These are phyloP conservation scores for Metaphire vulgaris DNA, from an alignment of 1,140 invertebrate species.

Conservation along the genomic window DNA sequence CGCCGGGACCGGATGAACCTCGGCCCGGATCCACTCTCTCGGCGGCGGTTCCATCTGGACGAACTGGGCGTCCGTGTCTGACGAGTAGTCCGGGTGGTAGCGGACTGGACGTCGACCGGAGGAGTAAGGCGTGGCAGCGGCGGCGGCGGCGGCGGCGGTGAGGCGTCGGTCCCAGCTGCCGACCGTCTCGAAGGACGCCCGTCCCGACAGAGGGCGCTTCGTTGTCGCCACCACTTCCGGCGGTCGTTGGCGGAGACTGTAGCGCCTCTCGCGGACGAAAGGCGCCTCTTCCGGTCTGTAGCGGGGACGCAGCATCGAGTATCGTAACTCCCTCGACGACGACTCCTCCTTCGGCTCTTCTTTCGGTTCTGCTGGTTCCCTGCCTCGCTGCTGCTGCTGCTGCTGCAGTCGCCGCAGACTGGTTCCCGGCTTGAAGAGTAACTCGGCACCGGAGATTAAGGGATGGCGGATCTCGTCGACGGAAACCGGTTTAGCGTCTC, in stretches of 20 bases:
- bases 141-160: slow-evolving; percentile 35
- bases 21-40: not conserved
- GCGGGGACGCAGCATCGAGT: not conserved
- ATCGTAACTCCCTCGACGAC: not conserved
- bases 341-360: not conserved
- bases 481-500: not conserved
- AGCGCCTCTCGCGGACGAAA: not conserved
- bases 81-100: slow-evolving; percentile 20
- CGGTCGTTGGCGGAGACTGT: not conserved
- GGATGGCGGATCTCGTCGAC: not conserved
- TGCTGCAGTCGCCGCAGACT: not conserved
- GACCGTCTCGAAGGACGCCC: slow-evolving; percentile 19
- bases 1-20: not conserved
- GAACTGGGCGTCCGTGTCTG: slow-evolving; percentile 24
- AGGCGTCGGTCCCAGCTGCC: slow-evolving; percentile 30
- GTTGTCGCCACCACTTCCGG: not conserved
- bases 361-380: not conserved
- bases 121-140: slow-evolving; percentile 32
- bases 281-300: slow-evolving; percentile 4
- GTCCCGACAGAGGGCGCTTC: not conserved
- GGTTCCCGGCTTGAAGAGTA: no score
- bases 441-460: no score
- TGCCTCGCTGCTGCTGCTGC: not conserved
- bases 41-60: not conserved
- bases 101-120: slow-evolving; percentile 1